A percentile compares a stretch with the other conserved stretches of the same genome.
These are phyloP conservation scores for Trichonephila clavata DNA, from an alignment of 1,140 invertebrate species.

Conservation along the genomic window DNA sequence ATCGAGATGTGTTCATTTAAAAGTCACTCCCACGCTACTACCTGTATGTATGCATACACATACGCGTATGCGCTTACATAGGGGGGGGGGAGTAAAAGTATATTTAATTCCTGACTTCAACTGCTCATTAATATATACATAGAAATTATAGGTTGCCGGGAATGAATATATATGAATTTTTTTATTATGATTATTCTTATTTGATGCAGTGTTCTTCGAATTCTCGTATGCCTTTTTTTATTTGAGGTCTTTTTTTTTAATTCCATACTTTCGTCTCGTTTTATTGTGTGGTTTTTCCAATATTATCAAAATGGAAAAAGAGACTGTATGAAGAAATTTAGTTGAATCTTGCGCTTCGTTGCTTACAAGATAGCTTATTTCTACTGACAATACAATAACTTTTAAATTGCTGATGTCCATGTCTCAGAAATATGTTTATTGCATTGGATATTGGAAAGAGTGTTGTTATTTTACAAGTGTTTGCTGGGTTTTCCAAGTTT, in stretches of 20 bases:
- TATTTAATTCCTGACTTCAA: slow-evolving; percentile 15
- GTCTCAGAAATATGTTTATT: background rate
- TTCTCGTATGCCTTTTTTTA: background rate
- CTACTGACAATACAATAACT: background rate
- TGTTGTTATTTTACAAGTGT: too few species aligned
- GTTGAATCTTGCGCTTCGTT: slow-evolving; percentile 22
- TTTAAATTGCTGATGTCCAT: background rate
- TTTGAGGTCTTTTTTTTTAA: background rate
- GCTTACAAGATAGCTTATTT: slow-evolving; percentile 20
- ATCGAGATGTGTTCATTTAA: slow-evolving; percentile 21
- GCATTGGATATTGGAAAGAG: background rate
- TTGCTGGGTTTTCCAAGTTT: too few species aligned
- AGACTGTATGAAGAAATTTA: background rate
- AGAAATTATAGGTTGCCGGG: slow-evolving; percentile 1
- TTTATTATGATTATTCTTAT: background rate
- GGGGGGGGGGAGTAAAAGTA: background rate
- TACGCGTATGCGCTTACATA: background rate
- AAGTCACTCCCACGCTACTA: background rate
- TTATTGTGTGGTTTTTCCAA: slow-evolving; percentile 18
- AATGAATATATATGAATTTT: background rate
- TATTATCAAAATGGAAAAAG: slow-evolving; percentile 10
- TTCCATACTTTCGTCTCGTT: background rate
- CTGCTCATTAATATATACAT: background rate
- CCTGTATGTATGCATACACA: background rate
- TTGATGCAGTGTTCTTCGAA: background rate